phyloP scores from a whole-genome alignment of 1,140 invertebrate genomes.

The Delia radicum region DNA sequence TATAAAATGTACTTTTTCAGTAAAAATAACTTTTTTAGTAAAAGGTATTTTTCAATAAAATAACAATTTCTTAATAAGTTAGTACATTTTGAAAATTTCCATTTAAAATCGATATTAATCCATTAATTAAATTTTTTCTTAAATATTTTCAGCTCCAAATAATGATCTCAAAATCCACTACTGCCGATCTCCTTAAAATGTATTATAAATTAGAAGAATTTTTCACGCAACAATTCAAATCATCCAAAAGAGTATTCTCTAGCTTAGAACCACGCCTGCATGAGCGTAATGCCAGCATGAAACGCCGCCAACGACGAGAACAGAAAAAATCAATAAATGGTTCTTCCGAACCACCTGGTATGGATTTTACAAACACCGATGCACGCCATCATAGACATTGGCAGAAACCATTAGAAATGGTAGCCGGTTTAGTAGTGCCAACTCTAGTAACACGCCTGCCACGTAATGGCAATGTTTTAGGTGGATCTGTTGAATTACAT shows the following conservation, averaged over 20 bases:
- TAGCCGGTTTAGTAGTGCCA: constrained; percentile 71
- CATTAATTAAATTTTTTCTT: constrained; percentile 12
- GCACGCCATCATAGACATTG: constrained; percentile 87
- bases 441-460: constrained; percentile 69
- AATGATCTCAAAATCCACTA: constrained; percentile 94
- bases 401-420: constrained; percentile 69
- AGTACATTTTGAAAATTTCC: too few species aligned
- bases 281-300: constrained; percentile 59
- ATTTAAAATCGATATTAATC: too few species aligned
- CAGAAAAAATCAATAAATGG: constrained; percentile 52
- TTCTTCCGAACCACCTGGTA: neutral
- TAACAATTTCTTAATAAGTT: too few species aligned
- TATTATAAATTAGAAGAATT: constrained; percentile 95
- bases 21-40: too few species aligned
- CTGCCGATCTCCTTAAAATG: constrained; percentile 94
- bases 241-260: constrained; percentile 86
- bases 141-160: constrained; percentile 65
- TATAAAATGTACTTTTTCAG: too few species aligned
- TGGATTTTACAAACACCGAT: constrained; percentile 57
- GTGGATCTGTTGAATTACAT: constrained; percentile 89
- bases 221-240: constrained; percentile 93
- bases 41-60: too few species aligned
- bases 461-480: constrained; percentile 81
- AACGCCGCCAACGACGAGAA: constrained; percentile 50
- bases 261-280: constrained; percentile 65